Evolutionary conservation across 2,888 invertebrate species (phyloP), one percentile per base, ranked within the genome.

Genomic region (Chymomyza fuscimana): DNA sequence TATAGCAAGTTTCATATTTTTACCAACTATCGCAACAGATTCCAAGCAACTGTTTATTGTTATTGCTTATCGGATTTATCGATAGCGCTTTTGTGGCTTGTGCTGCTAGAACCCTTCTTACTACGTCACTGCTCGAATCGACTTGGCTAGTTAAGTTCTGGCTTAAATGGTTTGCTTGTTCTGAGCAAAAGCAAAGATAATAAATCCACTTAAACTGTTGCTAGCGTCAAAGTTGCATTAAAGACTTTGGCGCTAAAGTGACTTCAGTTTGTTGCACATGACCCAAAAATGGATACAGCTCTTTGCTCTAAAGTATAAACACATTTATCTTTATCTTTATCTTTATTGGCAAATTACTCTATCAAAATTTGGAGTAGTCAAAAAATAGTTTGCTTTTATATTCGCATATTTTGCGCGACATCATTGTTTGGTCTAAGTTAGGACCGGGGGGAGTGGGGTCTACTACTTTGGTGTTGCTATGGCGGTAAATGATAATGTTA

Each of bases 261-360:
- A 4, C 12, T 3, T 12, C 12, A 46, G 40, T 46, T 46, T 46
- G 40, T 46, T 46, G 40, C 40, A 46, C 12, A 46, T 12, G 40
- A 46, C 40, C 40, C 40, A 46, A 46, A 46, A 46, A 12, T 46
- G 12, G 40, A 5, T 46, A 46, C 40, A 46, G 4, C 12, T 46
- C 40, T 4, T 7, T 46, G 40, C 40, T 32, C 32, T 4, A 32
- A 32, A 12, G 12, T 46, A 15, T 7, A 46, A 46, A 46, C 40
- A 46, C 40, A 32, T 60, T 54, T 54, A 32, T 67, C 65, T 62
- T 67, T 65, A 32, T 67, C 65, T 62, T 67, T 65, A 77, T 70
- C 58, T 74, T 74, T 77, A 82, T 80, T 73, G 79, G 80, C 80
- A 82, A 83, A 83, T 83, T 73, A 68, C 74, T 73, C 62, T 69